Percentiles rank a stretch among this genome's conserved stretches.
These are phyloP conservation scores for Apodemia mormo DNA, from an alignment of 2,888 invertebrate genomes.

Conservation along the genomic window DNA sequence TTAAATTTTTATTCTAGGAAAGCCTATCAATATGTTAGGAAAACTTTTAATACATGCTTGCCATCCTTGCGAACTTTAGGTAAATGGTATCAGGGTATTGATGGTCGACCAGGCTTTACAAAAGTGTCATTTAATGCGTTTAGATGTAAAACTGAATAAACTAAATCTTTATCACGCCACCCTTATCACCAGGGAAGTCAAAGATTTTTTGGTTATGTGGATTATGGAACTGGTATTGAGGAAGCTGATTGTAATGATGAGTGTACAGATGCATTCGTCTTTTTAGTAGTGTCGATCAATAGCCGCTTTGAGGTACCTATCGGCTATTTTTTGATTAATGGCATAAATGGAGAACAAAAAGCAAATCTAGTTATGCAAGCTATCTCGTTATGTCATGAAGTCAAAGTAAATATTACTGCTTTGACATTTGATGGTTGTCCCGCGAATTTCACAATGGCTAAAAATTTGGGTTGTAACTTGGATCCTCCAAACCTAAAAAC, in stretches of 20 bases:
- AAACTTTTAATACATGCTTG: conserved; percentile 27
- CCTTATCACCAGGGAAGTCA: not conserved
- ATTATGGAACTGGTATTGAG: conserved; percentile 22
- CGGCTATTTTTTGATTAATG: conserved; percentile 33
- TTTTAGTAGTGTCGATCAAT: conserved; percentile 32
- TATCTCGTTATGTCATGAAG: conserved; percentile 23
- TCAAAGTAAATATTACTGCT: conserved; percentile 22
- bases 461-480: conserved; percentile 19
- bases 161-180: conserved; percentile 10
- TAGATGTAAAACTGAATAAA: conserved; percentile 7
- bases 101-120: conserved; percentile 28
- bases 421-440: conserved; percentile 29
- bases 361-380: conserved; percentile 24
- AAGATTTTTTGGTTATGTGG: conserved; percentile 23
- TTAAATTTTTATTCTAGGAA: no score
- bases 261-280: conserved; percentile 30
- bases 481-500: conserved; percentile 18
- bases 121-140: conserved; percentile 24
- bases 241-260: conserved; percentile 21
- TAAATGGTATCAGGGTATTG: conserved; percentile 28
- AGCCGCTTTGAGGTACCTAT: conserved; percentile 33
- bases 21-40: conserved; percentile 21
- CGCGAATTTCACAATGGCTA: conserved; percentile 24
- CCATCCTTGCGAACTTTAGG: conserved; percentile 22
- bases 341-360: conserved; percentile 31